Percentiles rank a stretch among this genome's conserved stretches.
Conservation (phyloP, 2,797 vertebrate species). For the Phrynocephalus forsythii region DNA sequence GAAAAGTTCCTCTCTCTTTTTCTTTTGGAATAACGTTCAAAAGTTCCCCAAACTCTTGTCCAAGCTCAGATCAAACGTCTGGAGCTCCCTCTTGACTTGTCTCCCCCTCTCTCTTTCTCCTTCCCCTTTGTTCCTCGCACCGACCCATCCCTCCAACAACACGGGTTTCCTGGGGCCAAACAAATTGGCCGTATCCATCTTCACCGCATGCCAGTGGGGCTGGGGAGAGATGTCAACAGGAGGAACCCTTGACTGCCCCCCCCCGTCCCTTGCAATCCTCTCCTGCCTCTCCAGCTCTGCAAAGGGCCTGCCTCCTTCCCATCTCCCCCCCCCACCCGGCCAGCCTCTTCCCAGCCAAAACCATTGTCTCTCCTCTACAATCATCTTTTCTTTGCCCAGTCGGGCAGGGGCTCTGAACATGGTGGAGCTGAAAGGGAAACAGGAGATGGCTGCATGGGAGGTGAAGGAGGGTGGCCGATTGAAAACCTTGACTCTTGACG, state of each 20-base stretch:
- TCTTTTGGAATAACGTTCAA: background rate
- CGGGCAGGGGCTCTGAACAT: constrained; percentile 6
- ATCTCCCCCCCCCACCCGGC: background rate
- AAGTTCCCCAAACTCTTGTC: background rate
- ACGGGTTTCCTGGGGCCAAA: background rate
- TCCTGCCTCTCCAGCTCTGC: too few relatives aligned
- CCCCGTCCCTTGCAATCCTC: too few relatives aligned
- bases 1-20: too few relatives aligned
- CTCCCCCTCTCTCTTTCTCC: background rate
- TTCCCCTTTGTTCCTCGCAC: background rate
- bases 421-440: constrained; percentile 32
- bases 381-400: constrained; percentile 10
- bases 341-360: background rate
- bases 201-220: background rate
- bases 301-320: background rate
- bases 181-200: constrained; percentile 25
- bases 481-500: constrained; percentile 8
- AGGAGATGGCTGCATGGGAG: constrained; percentile 6
- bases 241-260: background rate
- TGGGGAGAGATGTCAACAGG: constrained; percentile 9
- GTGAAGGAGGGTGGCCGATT: constrained; percentile 21
- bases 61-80: background rate
- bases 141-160: background rate
- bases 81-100: background rate
- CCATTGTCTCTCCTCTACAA: background rate